These are phyloP conservation scores for Acanthisitta chloris DNA, from an alignment of 2,113 vertebrate genomes.

Conservation along the genomic window DNA sequence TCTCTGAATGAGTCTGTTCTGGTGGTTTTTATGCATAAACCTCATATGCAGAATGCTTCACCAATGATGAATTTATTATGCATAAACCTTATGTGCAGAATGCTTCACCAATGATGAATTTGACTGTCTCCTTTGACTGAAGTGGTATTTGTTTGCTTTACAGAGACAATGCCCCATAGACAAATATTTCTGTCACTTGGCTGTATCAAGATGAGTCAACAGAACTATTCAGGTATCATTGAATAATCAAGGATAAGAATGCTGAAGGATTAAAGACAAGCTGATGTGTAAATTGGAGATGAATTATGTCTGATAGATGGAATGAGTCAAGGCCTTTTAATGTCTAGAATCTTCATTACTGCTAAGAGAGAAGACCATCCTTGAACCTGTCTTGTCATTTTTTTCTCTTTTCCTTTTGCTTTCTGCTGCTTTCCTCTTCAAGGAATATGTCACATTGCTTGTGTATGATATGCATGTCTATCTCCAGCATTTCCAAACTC, in stretches of 20 bases:
- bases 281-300: neutral
- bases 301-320: neutral
- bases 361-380: neutral
- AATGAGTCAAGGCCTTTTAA: neutral
- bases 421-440: neutral
- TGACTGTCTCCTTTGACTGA: neutral
- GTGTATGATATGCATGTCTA: neutral
- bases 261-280: neutral
- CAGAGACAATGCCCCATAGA: neutral
- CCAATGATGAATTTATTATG: neutral
- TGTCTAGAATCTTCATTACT: neutral
- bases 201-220: conserved; percentile 8
- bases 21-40: neutral
- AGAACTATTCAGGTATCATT: neutral
- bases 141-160: conserved; percentile 31
- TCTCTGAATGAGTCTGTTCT: conserved; percentile 25
- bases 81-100: neutral
- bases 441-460: neutral
- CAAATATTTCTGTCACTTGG: conserved; percentile 22
- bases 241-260: conserved; percentile 28
- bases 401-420: neutral
- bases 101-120: conserved; percentile 3
- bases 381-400: neutral
- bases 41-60: neutral
- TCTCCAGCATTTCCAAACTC: neutral